phyloP scores from a whole-genome alignment of 2,113 vertebrate genomes.

The Ginglymostoma cirratum region DNA sequence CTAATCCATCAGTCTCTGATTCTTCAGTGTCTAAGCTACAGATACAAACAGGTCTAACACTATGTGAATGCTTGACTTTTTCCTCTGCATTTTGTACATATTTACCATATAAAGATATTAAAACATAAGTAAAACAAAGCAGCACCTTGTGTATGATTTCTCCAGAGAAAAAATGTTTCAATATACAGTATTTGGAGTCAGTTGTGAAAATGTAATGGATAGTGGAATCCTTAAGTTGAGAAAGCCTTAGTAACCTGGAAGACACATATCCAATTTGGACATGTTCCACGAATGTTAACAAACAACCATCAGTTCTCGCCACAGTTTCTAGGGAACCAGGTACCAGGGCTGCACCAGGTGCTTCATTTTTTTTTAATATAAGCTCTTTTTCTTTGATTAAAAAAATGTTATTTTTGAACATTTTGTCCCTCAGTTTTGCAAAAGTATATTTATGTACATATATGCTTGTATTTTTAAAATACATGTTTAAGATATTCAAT shows the following conservation, averaged over 20 bases:
- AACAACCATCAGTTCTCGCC: background rate
- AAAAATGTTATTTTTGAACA: background rate
- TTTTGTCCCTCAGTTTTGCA: background rate
- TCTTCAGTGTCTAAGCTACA: constrained; percentile 4
- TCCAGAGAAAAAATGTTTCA: constrained; percentile 29
- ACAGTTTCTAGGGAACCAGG: background rate
- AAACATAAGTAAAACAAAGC: constrained; percentile 23
- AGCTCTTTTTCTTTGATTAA: background rate
- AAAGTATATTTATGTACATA: background rate
- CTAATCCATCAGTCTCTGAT: constrained; percentile 27
- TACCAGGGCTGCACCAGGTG: background rate
- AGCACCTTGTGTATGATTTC: background rate
- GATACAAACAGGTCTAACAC: constrained; percentile 31
- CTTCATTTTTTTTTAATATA: background rate
- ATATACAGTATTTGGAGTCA: background rate
- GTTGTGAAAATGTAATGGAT: background rate
- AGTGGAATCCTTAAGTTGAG: background rate
- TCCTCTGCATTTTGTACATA: constrained; percentile 19
- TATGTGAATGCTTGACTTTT: background rate
- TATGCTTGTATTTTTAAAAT: background rate
- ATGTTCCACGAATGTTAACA: background rate
- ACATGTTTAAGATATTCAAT: constrained; percentile 22
- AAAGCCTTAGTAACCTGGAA: constrained; percentile 10
- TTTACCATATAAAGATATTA: background rate
- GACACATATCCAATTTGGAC: background rate